phyloP scores from a whole-genome alignment of 2,113 vertebrate genomes.

The Pedionomus torquatus region DNA sequence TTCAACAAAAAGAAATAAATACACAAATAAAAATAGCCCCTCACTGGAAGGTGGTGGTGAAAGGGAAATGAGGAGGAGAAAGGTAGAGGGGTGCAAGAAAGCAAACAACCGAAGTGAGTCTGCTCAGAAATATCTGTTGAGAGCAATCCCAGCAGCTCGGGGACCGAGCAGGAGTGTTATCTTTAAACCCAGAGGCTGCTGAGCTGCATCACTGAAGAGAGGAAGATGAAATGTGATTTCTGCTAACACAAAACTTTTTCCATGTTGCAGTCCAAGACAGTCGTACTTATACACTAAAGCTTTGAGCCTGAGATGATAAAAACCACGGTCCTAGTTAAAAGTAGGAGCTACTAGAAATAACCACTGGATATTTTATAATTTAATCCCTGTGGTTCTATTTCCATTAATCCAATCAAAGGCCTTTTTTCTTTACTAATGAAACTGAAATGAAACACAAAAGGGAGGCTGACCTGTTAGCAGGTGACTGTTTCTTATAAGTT shows the following conservation, averaged over 20 bases:
- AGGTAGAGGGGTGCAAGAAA: neutral
- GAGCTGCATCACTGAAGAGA: neutral
- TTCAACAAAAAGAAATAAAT: constrained; percentile 43
- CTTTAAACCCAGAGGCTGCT: constrained; percentile 35
- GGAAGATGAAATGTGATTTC: constrained; percentile 35
- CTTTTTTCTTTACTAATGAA: constrained; percentile 60
- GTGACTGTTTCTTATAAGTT: constrained; percentile 62
- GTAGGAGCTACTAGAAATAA: constrained; percentile 6
- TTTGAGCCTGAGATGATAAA: constrained; percentile 2
- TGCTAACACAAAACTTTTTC: neutral
- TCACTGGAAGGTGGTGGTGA: neutral
- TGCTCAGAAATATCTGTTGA: neutral
- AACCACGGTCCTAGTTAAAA: neutral
- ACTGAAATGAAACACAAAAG: constrained; percentile 63
- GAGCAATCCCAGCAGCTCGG: neutral
- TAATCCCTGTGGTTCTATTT: constrained; percentile 48
- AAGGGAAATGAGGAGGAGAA: neutral
- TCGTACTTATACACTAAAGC: neutral
- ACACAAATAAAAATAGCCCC: constrained; percentile 18
- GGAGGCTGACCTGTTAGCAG: constrained; percentile 65
- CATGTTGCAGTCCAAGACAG: neutral
- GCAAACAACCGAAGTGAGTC: neutral
- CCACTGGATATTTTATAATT: constrained; percentile 52
- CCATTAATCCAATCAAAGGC: constrained; percentile 64
- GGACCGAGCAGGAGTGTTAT: neutral